Base-by-base conservation (phyloP, 2,797 vertebrate species). In the Clarias platycephalus region DNA sequence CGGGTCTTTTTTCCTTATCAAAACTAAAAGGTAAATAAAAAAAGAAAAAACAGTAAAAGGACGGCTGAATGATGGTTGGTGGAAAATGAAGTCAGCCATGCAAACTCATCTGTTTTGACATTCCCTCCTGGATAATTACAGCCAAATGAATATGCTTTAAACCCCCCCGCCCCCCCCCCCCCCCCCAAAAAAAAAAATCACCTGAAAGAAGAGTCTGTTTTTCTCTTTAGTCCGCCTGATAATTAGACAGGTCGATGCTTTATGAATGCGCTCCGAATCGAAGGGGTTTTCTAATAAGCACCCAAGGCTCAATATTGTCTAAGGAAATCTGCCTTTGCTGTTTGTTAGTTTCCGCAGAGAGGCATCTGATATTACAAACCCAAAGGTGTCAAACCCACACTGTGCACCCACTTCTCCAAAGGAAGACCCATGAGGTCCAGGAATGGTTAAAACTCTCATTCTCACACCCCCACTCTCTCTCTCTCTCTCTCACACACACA, bases 1-100 rank as follows among this genome's bases (percentile, higher is more conserved):
- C 94, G 34, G 83, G 58, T 85, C 90, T 92, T 92, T 88, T 92
- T 91, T 93, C 92, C 90, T 94, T 88, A 92, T 93, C 93, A 87
- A 90, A 93, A 92, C 82, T 90, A 90, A 76, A 90, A 92, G 84
- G 84, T 72, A 84, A 82, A 84, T 89, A 85, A 37, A 37, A 5
- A 1, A 89, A 89, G 89, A 88, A 86, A 85, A 86, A 49, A 2
- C 72, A 67, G 78, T 68, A 64, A 55, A 68, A 71, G 60, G 31
- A 81, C 63, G 77, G 88, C 78, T 88, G 92, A 91, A 87, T 90
- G 88, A 31, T 26, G 62, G 89, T 44, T 66, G 81, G 72, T 90
- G 92, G 91, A 87, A 91, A 92, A 93, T 74, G 83, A 90, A 93
- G 91, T 89, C 90, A 88, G 90, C 85, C 91, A 89, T 87, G 85